Base-by-base conservation (phyloP, 2,888 invertebrate genomes). In the Yponomeuta malinellus region DNA sequence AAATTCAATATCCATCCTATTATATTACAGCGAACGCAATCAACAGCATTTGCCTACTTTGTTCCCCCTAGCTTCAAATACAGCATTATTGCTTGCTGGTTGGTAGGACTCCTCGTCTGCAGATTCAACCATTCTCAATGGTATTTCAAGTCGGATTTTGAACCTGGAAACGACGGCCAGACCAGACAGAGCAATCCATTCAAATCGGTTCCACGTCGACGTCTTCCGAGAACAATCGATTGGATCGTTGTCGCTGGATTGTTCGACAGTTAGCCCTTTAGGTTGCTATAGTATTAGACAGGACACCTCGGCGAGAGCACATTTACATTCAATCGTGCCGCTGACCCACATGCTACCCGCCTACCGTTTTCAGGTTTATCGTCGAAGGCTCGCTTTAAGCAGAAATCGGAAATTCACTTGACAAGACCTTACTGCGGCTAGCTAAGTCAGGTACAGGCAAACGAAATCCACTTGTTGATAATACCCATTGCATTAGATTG, bases 261-360 rank as follows among this genome's bases (percentile, higher is more conserved):
- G 52, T 59, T 59, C 52, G 15, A 59, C 52, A 15, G 52, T 43
- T 3, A 59, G 2, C 52, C 52, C 52, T 59, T 15, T 59, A 59
- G 52, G 15, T 59, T 59, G 52, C 52, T 59, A 15, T 59, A 59
- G 52, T 15, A 59, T 59, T 15, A 15, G 52, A 65, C 65, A 65
- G 5, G 52, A 65, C 65, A 65, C 65, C 65, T 65, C 65, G 31
- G 29, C 29, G 83, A 81, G 72, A 73, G 85, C 84, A 81, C 88
- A 90, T 89, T 89, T 87, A 84, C 88, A 90, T 89, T 89, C 82
- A 90, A 89, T 89, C 83, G 83, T 63, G 70, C 70, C 77, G 78
- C 80, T 88, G 88, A 83, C 88, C 87, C 78, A 89, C 85, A 85
- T 82, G 74, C 76, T 75, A 73, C 73, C 75, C 23, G 37, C 33